Base-by-base conservation (phyloP, 2,888 invertebrate species). In the Siphlonurus alternatus region DNA sequence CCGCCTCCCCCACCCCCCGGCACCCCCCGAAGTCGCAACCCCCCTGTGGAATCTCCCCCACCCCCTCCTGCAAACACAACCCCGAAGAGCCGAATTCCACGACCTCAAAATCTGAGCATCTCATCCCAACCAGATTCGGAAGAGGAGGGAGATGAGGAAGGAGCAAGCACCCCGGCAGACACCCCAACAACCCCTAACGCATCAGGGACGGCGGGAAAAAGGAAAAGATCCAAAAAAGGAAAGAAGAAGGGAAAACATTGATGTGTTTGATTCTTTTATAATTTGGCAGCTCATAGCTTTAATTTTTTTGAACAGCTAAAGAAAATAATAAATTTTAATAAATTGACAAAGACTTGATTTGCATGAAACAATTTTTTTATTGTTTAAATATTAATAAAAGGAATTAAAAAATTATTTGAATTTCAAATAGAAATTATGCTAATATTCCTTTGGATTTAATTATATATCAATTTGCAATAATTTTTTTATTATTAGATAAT, bases 191-290 rank as follows among this genome's bases (percentile, higher is more conserved):
- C 56, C n/a, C 56, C 56, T 56, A n/a, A 56, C n/a, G 5, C 19
- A 3, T 7, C 19, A 20, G 56, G 56, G 7, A 56, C 53, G 20
- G 64, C 61, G 5, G 53, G 62, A 2, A 61, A 62, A 54, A 59
- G 51, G 59, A 65, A 65, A 22, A 59, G 62, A 7, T 56, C 56
- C n/a, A 80, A 79, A 69, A 77, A 77, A 68, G n/a, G n/a, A n/a
- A n/a, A n/a, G 54, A 81, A 80, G 69, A 79, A 77, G 68, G 78
- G 78, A 65, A 80, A 80, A 70, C 79, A 80, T 69, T 79, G 70
- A 61, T 22, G 25, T 25, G 23, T 38, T 25, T 19, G n/a, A 61
- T 19, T 20, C 20, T 61, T 23, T 61, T 61, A 25, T 61, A 19
- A 61, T 25, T 61, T 61, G 61, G 25, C 25, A 20, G 38, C 38